Evolutionary conservation across 1,140 invertebrate species (phyloP).

Genomic region (Tetragonula clypearis): DNA sequence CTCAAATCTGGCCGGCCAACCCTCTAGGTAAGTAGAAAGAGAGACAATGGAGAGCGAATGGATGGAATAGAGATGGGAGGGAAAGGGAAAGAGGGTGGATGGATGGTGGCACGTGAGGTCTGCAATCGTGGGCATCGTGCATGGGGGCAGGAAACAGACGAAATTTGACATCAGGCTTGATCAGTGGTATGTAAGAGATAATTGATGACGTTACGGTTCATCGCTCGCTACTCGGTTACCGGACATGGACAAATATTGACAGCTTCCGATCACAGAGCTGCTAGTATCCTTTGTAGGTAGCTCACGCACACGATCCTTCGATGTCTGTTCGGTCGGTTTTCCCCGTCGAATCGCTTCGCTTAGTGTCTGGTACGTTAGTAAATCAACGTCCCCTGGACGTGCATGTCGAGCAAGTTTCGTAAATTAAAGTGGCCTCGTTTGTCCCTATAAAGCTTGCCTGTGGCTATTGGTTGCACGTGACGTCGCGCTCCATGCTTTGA

Average conservation of each 20-base stretch:
- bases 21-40: conserved; percentile 43
- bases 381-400: conserved; percentile 64
- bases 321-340: conserved; percentile 62
- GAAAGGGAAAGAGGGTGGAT: background rate
- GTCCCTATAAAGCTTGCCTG: conserved; percentile 29
- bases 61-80: background rate
- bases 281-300: conserved; percentile 65
- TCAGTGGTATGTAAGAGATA: conserved; percentile 73
- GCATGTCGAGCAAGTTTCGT: conserved; percentile 59
- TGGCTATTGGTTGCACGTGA: conserved; percentile 33
- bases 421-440: conserved; percentile 63
- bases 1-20: conserved; percentile 53
- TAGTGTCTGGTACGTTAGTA: conserved; percentile 44
- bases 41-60: conserved; percentile 1
- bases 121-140: conserved; percentile 2
- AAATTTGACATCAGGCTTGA: conserved; percentile 70
- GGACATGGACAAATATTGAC: conserved; percentile 75
- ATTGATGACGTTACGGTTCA: conserved; percentile 76
- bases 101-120: background rate
- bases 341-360: conserved; percentile 52
- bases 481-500: conserved; percentile 25
- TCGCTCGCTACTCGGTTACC: conserved; percentile 70
- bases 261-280: conserved; percentile 69
- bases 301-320: conserved; percentile 43
- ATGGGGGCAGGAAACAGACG: conserved; percentile 57